Base-by-base conservation (phyloP, 30 jellyfish, hydroid and myxozoan species). In the Aurelia aurita region DNA sequence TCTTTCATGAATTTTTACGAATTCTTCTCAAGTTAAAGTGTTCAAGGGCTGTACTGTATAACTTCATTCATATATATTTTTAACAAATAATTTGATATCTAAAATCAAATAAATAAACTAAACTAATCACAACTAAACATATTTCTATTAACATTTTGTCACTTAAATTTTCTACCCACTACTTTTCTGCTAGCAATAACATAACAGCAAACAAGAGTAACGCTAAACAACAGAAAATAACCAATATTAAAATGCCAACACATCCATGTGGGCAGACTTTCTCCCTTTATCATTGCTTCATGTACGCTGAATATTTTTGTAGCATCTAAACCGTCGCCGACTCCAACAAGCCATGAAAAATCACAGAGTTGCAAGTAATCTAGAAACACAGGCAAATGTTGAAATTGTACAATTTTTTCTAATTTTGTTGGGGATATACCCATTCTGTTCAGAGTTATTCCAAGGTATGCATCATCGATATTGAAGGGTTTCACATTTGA, bases 381-480 rank as follows among this genome's bases (percentile, higher is more conserved):
- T 7, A 83, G 81, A 46, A 93, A 54, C 2, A 75, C 90, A 15
- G 72, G 79, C 20, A 93, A 64, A 63, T 55, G 79, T 25, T 82
- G 84, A 75, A 89, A 89, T 67, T 93, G 94, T 15, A 81, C 90
- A 61, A 87, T 65, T 25, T 46, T 53, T 2, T 80, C 71, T 4
- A 93, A 57, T 18, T 69, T 22, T 23, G 46, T 39, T n/a, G 97
- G 96, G 3, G 72, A 12, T 1, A 93, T 84, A 27, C 97, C 96
- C 14, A 93, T 72, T 47, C 77, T 67, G n/a, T 80, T 62, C 53
- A 93, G 75, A 3, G 87, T 68, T 22, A 93, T 82, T 0, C 98
- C 98, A 27, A 93, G 82, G 44, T 85, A 93, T 7, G 98, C 98
- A 71, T 93, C 98, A 77, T 93, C 98, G 3, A 93, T 93, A 39